These are phyloP conservation scores for Protaetia brevitarsis DNA, from an alignment of 1,140 invertebrate genomes.

Conservation along the genomic window DNA sequence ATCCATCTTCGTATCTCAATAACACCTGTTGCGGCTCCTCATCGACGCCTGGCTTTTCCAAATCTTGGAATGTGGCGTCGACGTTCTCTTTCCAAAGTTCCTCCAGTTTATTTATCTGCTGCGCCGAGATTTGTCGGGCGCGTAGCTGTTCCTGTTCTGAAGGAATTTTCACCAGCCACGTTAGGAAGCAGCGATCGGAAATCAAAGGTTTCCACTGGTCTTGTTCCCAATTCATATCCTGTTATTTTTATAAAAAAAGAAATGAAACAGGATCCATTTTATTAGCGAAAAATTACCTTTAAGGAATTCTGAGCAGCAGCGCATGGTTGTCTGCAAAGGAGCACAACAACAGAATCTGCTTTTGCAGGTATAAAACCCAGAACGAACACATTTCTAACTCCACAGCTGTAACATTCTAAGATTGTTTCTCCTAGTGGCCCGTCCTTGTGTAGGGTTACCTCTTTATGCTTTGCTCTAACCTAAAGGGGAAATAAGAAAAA, in stretches of 20 bases:
- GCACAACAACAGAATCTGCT: conserved; percentile 97
- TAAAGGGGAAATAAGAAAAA: conserved; percentile 28
- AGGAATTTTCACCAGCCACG: conserved; percentile 96
- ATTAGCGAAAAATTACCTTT: conserved; percentile 36
- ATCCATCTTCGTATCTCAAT: conserved; percentile 92
- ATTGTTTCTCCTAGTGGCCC: conserved; percentile 96
- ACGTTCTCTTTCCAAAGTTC: conserved; percentile 99
- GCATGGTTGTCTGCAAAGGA: conserved; percentile 95
- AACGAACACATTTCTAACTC: conserved; percentile 95
- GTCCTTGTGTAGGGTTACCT: conserved; percentile 96
- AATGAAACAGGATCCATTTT: neutral
- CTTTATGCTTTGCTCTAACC: conserved; percentile 95
- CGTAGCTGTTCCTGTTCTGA: conserved; percentile 93
- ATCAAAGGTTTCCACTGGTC: conserved; percentile 99
- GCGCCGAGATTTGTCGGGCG: conserved; percentile 91
- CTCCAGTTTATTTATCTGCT: conserved; percentile 97
- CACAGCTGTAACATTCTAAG: conserved; percentile 98
- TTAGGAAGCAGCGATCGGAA: conserved; percentile 90
- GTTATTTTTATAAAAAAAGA: conserved; percentile 52
- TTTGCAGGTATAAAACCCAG: conserved; percentile 99
- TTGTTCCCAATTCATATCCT: conserved; percentile 99
- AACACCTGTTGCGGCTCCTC: conserved; percentile 87
- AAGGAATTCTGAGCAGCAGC: conserved; percentile 89
- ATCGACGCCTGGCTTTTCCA: conserved; percentile 96
- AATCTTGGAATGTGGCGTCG: conserved; percentile 94